Evolutionary conservation across 2,888 invertebrate species (phyloP), one percentile per base, ranked within the genome.

Genomic region (Idaea aversata): DNA sequence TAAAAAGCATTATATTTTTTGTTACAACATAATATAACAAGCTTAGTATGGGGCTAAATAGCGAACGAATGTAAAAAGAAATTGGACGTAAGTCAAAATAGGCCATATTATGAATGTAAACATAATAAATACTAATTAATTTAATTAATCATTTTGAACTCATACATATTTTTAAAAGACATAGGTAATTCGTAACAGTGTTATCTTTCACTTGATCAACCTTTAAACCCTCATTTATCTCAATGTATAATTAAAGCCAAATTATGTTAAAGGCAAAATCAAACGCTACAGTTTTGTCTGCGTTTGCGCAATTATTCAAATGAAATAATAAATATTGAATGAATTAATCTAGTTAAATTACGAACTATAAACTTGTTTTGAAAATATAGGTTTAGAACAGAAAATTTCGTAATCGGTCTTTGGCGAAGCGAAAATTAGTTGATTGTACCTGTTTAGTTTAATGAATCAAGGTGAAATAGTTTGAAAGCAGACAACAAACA

Each of bases 341-440:
- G 59, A 59, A 59, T 59, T 59, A 16, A 25, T 59, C 34, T 5
- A 59, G 25, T 16, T 34, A 10, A 16, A 16, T 59, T 59, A 59
- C 5, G 13, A 25, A 13, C 47, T 47, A 47, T 16, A 59, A 59
- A 34, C 59, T 7, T 10, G 59, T 59, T 59, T 60, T 25, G 58
- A 69, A 75, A 79, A 78, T 72, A 75, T 74, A 71, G 71, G 72
- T 73, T 75, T 72, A 69, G 71, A 73, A 67, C 66, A 60, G 68
- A 65, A 77, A 78, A 79, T 83, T 81, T 77, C 71, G 74, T 73
- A 76, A 76, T 72, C 61, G 67, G 63, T 71, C 73, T 68, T 64
- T 72, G 81, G 77, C 77, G 77, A 77, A 77, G 77, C 80, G 78
- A 81, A 82, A 83, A 79, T 75, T 82, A 81, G 83, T 81, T 77